Percentiles rank a stretch among this genome's conserved stretches.
Conservation (phyloP, 2,797 vertebrate species). For the Tokudaia tokunoshimensis region DNA sequence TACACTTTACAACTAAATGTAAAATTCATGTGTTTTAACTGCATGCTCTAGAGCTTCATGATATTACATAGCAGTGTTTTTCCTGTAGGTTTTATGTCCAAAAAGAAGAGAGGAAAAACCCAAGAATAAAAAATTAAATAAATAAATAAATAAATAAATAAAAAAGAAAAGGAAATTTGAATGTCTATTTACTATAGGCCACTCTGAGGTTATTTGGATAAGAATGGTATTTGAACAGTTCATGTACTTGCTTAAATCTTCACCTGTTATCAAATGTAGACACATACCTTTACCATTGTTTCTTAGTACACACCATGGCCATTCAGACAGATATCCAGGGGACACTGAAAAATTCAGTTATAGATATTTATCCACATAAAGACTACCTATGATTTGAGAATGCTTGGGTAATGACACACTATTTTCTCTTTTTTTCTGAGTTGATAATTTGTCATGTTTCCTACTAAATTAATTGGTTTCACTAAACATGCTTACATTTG, state of each 20-base stretch:
- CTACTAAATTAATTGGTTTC: neutral
- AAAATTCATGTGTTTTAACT: neutral
- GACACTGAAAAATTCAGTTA: neutral
- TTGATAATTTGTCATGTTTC: neutral
- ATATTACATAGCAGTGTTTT: neutral
- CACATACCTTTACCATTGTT: neutral
- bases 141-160: no score
- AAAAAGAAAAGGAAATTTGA: neutral
- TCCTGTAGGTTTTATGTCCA: neutral
- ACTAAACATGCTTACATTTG: neutral
- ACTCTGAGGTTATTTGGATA: neutral
- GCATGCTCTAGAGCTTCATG: neutral
- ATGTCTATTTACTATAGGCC: neutral
- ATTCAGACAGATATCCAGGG: neutral
- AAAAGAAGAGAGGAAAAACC: neutral
- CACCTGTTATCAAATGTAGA: neutral
- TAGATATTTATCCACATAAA: neutral
- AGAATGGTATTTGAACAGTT: neutral
- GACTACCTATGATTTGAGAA: neutral
- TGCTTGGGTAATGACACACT: neutral
- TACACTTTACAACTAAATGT: neutral
- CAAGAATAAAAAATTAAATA: neutral
- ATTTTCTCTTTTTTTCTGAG: conserved; percentile 24
- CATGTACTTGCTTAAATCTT: neutral
- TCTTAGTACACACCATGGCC: neutral